Evolutionary conservation across 2,888 invertebrate species (phyloP), one percentile per base, ranked within the genome.

Genomic region (Ectemnius cavifrons): DNA sequence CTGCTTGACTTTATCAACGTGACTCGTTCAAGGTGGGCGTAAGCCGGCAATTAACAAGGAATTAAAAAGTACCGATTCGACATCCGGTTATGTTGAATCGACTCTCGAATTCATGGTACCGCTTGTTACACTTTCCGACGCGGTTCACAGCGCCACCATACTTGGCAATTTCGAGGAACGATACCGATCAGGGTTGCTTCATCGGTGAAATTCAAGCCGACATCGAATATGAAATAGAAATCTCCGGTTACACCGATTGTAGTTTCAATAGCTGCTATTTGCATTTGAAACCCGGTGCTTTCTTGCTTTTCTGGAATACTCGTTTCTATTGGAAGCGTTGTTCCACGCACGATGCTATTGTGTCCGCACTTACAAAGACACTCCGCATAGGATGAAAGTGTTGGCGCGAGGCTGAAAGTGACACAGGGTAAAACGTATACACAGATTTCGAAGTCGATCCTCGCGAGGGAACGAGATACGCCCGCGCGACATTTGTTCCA

Each of bases 401-500:
- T 37, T 11, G 8, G 37, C 37, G 37, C 37, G 37, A 8, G 37
- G 37, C 57, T 5, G 49, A 27, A 67, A 20, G 23, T 45, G 46
- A 37, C 58, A 47, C 37, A 16, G 20, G 23, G 18, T 46, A 4
- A 45, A 67, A 63, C 66, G 49, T 16, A 11, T 16, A 11, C 58
- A 16, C 2, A 18, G 28, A 16, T 45, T 61, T 58, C 61, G 37
- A 45, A 45, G 64, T 64, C 69, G 73, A 18, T 64, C 64, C 64
- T 57, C 67, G 58, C 71, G 58, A 52, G 46, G 18, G 46, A 23
- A 18, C 56, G 60, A n/a, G 45, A 63, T 70, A 76, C 62, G 75
- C 77, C 77, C 57, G 77, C 77, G 84, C 77, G 84, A 87, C 87
- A 87, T 87, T 87, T 87, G 87, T 87, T 87, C 87, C 86, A 87